These are phyloP conservation scores for Hydractinia echinata DNA, from an alignment of 30 jellyfish, hydroid and myxozoan species.

Conservation along the genomic window DNA sequence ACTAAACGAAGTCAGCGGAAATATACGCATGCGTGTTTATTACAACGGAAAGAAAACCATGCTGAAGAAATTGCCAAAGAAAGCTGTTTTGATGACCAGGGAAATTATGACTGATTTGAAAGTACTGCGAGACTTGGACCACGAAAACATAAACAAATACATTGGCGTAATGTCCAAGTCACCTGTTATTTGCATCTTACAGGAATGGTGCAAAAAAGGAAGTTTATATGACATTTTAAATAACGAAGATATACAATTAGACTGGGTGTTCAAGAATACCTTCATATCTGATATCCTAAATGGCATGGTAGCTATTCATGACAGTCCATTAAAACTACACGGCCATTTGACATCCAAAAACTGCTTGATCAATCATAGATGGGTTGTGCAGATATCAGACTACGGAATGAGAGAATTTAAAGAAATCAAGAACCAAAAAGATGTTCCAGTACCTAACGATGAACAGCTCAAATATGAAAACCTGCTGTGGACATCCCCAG, in stretches of 20 bases:
- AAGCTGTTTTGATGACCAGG: conserved; percentile 20
- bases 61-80: conserved; percentile 32
- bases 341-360: conserved; percentile 49
- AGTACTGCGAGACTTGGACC: conserved; percentile 34
- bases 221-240: conserved; percentile 35
- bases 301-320: conserved; percentile 51
- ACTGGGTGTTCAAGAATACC: conserved; percentile 46
- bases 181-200: conserved; percentile 36
- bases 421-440: neutral
- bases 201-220: conserved; percentile 36
- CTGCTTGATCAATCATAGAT: conserved; percentile 40
- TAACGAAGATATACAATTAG: conserved; percentile 41
- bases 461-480: conserved; percentile 31
- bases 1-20: conserved; percentile 12
- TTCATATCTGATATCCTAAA: conserved; percentile 27
- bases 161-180: conserved; percentile 27
- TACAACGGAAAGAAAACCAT: conserved; percentile 16
- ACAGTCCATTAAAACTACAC: conserved; percentile 39
- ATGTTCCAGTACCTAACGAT: conserved; percentile 17
- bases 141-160: conserved; percentile 14
- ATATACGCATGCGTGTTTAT: neutral
- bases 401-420: conserved; percentile 36
- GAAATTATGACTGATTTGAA: conserved; percentile 39
- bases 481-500: conserved; percentile 52
- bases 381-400: conserved; percentile 46